These are phyloP conservation scores for Megalurothrips usitatus DNA, from an alignment of 2,888 invertebrate species.

Conservation along the genomic window DNA sequence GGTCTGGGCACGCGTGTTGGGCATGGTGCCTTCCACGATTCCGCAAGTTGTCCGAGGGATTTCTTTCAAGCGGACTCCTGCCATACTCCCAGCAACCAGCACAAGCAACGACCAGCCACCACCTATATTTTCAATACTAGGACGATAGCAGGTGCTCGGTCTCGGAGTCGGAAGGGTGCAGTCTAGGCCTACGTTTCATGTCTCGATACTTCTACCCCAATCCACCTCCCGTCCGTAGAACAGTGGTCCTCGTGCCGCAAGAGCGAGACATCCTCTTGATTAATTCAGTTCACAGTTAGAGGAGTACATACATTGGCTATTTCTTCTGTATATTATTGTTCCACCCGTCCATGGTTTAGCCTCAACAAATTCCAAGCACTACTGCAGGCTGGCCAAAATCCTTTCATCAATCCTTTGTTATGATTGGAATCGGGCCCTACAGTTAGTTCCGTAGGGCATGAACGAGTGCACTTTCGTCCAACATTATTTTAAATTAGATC, in stretches of 20 bases:
- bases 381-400: background rate
- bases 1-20: background rate
- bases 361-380: conserved; percentile 24
- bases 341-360: conserved; percentile 21
- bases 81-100: background rate
- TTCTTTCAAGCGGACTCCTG: conserved; percentile 6
- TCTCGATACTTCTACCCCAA: background rate
- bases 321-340: conserved; percentile 16
- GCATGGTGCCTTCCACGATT: background rate
- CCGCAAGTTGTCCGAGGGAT: background rate
- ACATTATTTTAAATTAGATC: too few species aligned
- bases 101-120: background rate
- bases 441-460: too few species aligned
- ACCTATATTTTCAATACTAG: background rate
- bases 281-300: background rate
- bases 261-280: background rate
- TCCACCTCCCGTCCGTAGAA: conserved; percentile 7
- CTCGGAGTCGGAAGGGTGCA: background rate
- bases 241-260: background rate
- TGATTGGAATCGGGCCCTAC: background rate
- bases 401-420: conserved; percentile 14
- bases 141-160: conserved; percentile 8
- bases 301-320: background rate
- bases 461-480: too few species aligned
- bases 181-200: conserved; percentile 20